Evolutionary conservation across 2,113 vertebrate genomes (phyloP).

Genomic region (Agapornis roseicollis): DNA sequence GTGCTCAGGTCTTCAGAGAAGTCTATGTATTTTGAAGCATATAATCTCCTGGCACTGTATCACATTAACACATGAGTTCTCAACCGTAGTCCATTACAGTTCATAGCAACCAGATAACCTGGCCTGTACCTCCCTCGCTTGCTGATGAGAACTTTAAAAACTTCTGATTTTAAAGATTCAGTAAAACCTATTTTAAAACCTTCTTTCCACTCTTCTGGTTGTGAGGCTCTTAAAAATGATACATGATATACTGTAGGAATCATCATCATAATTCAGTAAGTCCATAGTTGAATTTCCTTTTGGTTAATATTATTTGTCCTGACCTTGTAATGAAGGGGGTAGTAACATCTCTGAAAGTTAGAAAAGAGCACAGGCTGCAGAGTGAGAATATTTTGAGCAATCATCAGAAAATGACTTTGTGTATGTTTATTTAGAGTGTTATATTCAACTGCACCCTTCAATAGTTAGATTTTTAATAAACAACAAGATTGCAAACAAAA

Average conservation of each 20-base stretch:
- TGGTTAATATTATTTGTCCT: background rate
- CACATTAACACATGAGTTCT: fast-evolving
- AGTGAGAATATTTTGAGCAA: background rate
- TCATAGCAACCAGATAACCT: background rate
- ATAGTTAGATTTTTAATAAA: background rate
- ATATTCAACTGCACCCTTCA: background rate
- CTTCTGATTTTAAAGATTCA: background rate
- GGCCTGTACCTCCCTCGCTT: background rate
- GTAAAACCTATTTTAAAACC: background rate
- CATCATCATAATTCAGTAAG: background rate
- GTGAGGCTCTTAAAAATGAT: background rate
- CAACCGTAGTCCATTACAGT: background rate
- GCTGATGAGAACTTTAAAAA: background rate
- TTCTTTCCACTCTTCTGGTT: background rate
- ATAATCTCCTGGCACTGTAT: background rate
- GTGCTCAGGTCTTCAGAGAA: background rate
- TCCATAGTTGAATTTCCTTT: background rate
- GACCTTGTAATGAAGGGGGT: background rate
- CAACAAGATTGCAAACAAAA: background rate
- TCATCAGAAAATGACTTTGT: background rate
- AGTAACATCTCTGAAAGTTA: background rate
- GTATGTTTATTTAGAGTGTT: background rate
- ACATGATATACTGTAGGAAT: background rate
- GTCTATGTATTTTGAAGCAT: background rate
- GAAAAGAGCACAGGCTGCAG: background rate